phyloP scores from a whole-genome alignment of 2,888 invertebrate species.

The Operophtera brumata region DNA sequence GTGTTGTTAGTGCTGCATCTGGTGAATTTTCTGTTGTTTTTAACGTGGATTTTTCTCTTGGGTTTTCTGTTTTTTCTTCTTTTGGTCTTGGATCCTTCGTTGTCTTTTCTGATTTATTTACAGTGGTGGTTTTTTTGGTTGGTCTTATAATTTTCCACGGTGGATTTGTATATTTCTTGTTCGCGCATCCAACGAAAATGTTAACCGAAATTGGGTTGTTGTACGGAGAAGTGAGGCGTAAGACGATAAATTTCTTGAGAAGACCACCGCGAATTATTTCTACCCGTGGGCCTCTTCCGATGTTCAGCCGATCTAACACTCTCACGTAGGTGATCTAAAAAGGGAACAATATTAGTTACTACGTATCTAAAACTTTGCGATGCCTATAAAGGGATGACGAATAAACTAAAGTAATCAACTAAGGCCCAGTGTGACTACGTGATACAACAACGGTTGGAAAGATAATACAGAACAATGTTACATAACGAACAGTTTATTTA shows the following conservation, averaged over 20 bases:
- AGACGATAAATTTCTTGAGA: constrained; percentile 45
- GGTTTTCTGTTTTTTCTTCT: not conserved
- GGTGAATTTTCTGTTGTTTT: not conserved
- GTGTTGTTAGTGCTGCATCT: too few species aligned
- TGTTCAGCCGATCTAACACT: constrained; percentile 58
- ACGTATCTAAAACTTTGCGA: too few species aligned
- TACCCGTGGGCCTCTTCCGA: constrained; percentile 49
- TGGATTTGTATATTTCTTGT: constrained; percentile 33
- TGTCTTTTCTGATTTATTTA: not conserved
- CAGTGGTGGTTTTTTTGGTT: constrained; percentile 3
- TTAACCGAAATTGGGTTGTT: constrained; percentile 61
- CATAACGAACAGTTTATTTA: too few species aligned
- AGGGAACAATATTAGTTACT: not conserved
- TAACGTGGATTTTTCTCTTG: too few species aligned
- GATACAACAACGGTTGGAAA: too few species aligned
- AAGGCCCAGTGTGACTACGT: too few species aligned
- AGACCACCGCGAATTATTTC: constrained; percentile 59
- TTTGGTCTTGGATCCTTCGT: not conserved
- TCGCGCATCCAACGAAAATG: constrained; percentile 61
- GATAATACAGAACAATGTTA: too few species aligned
- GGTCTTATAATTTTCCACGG: constrained; percentile 14
- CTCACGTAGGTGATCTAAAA: constrained; percentile 66
- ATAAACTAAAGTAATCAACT: too few species aligned
- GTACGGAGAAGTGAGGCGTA: constrained; percentile 51
- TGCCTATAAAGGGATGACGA: too few species aligned